Percentiles rank a stretch among this genome's conserved stretches.
Conservation (phyloP, 2,113 vertebrate species). For the Antechinus flavipes region DNA sequence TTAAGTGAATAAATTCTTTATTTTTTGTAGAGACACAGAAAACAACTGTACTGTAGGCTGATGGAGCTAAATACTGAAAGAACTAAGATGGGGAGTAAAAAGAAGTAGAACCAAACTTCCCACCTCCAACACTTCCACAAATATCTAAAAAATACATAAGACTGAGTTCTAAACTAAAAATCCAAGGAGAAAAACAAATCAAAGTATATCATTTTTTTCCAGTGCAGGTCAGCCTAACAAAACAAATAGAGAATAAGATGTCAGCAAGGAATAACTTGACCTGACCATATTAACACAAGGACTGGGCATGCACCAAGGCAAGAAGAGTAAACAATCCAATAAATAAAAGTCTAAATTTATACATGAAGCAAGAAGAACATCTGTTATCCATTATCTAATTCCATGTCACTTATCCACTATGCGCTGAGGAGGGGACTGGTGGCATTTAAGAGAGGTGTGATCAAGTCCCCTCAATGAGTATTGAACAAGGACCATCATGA, state of each 20-base stretch:
- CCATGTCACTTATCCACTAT: not conserved
- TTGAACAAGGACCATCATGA: not conserved
- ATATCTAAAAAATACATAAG: not conserved
- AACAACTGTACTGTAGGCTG: not conserved
- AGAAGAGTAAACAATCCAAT: not conserved
- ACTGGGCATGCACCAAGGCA: not conserved
- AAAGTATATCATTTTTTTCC: not conserved
- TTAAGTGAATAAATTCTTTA: not conserved
- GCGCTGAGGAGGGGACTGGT: not conserved
- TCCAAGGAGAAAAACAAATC: not conserved
- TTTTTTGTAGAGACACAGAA: not conserved
- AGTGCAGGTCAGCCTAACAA: not conserved
- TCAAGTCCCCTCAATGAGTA: not conserved
- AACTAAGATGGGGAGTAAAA: not conserved
- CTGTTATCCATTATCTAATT: not conserved
- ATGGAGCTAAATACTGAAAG: not conserved
- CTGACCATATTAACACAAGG: not conserved
- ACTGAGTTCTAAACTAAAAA: not conserved
- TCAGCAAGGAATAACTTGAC: not conserved
- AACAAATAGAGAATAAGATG: not conserved
- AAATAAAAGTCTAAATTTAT: not conserved
- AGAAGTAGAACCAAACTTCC: not conserved
- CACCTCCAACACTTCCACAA: not conserved
- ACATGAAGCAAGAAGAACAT: not conserved
- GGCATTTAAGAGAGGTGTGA: not conserved